Conservation (phyloP, 2,888 invertebrate genomes). For the Caenorhabditis sp. region DNA sequence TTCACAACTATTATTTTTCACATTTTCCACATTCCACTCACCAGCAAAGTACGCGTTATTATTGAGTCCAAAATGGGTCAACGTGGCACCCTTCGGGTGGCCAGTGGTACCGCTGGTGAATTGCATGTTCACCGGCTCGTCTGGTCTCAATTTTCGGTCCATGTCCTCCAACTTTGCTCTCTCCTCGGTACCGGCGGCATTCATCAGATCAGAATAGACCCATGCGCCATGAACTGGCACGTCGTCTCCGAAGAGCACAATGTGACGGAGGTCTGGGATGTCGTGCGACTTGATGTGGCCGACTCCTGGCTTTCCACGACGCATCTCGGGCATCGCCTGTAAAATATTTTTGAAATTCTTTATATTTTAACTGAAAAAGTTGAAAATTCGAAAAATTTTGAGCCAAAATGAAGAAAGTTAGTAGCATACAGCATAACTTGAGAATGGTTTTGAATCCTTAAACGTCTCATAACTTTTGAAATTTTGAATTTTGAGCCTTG, state of each 20-base stretch:
- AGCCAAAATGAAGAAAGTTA: too few species aligned
- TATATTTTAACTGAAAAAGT: too few species aligned
- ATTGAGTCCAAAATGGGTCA: slow-evolving; percentile 88
- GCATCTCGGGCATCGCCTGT: slow-evolving; percentile 76
- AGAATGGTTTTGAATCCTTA: too few species aligned
- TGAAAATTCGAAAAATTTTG: too few species aligned
- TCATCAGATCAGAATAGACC: slow-evolving; percentile 84
- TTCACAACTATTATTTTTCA: too few species aligned
- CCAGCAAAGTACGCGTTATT: slow-evolving; percentile 88
- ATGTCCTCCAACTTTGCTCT: slow-evolving; percentile 83
- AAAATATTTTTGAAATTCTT: too few species aligned
- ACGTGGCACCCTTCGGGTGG: slow-evolving; percentile 88
- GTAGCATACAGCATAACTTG: too few species aligned
- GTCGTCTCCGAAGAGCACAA: slow-evolving; percentile 85
- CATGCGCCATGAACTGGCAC: slow-evolving; percentile 83
- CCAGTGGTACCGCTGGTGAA: slow-evolving; percentile 88
- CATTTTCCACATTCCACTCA: not conserved
- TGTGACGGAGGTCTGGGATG: slow-evolving; percentile 84
- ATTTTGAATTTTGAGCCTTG: not conserved
- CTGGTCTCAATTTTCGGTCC: slow-evolving; percentile 87
- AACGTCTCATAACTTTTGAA: too few species aligned
- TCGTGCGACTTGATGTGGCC: slow-evolving; percentile 69
- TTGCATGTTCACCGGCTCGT: slow-evolving; percentile 88
- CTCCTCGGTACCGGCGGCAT: slow-evolving; percentile 83
- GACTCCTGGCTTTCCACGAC: slow-evolving; percentile 68